Evolutionary conservation across 2,797 vertebrate species (phyloP), one percentile per base, ranked within the genome.

Genomic region (Perodicticus potto): DNA sequence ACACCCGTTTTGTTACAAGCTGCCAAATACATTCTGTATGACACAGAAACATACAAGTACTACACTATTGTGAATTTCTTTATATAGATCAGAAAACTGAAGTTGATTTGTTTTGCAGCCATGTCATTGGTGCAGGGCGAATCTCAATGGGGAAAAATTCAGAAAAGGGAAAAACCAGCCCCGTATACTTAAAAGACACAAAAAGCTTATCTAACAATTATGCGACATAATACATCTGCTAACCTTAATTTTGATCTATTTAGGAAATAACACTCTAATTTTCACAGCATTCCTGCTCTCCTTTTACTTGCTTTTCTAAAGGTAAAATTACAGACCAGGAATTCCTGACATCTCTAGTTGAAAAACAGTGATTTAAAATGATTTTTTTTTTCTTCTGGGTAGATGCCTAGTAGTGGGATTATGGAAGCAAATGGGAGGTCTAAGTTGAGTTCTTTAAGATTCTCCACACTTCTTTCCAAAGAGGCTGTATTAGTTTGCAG

Each of bases 21-120:
- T 78, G 37, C 25, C 27, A 55, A 69, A 78, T 81, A 34, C 61
- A 85, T 65, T 86, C 53, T 86, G 78, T 72, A 63, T 11, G 45
- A 49, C 29, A 63, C 8, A 73, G 25, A 61, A 57, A 23, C 20
- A 63, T 69, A 65, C 16, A 67, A n/a, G 19, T 19, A n/a, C 65
- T 67, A 20, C 17, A n/a, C 14, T 57, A 53, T 57, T 83, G 70
- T 77, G 20, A 63, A 92, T 65, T 69, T 93, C 81, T 84, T 73
- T 90, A 80, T 76, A 84, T 43, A 90, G 57, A 93, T 81, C 86
- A 89, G 20, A 73, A 86, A 93, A 89, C 65, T 76, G 23, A 87
- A n/a, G 16, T 23, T 81, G 65, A 91, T 81, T 95, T 94, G 22
- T 73, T 93, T 89, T 70, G 61, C 5, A 89, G 61, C 34, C 91